phyloP scores from a whole-genome alignment of 2,888 invertebrate species.

The Nysson spinosus region DNA sequence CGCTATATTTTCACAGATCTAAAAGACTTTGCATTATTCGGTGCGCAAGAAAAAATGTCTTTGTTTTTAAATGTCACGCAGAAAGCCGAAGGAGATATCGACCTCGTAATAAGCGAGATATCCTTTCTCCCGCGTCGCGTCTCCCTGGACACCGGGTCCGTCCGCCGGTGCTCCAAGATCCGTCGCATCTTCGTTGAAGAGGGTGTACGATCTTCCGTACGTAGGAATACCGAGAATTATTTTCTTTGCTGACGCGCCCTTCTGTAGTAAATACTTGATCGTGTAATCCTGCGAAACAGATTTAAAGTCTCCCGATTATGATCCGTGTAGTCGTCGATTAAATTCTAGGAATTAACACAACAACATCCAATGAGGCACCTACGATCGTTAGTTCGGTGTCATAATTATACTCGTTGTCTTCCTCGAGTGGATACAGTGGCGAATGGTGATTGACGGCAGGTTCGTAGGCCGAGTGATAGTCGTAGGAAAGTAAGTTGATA shows the following conservation, averaged over 20 bases:
- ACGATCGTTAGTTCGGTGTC: conserved; percentile 93
- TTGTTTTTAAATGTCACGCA: too few relatives aligned
- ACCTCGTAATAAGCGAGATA: conserved; percentile 96
- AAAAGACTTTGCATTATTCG: too few relatives aligned
- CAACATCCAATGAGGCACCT: conserved; percentile 75
- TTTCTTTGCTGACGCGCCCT: conserved; percentile 89
- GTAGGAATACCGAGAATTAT: conserved; percentile 92
- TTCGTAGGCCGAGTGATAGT: conserved; percentile 95
- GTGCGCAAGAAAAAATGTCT: too few relatives aligned
- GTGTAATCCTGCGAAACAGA: conserved; percentile 85
- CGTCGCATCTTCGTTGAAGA: conserved; percentile 90
- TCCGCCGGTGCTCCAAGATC: conserved; percentile 93
- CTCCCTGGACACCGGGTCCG: conserved; percentile 94
- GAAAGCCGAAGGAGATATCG: conserved; percentile 15
- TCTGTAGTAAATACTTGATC: conserved; percentile 88
- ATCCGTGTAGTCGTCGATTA: neutral
- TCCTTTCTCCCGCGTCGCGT: conserved; percentile 94
- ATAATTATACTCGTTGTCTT: conserved; percentile 91
- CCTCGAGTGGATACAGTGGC: conserved; percentile 89
- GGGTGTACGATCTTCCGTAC: conserved; percentile 93
- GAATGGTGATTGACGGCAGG: conserved; percentile 95
- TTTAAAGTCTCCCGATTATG: neutral
- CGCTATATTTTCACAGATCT: conserved; percentile 90
- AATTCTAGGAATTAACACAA: neutral
- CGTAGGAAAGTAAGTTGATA: conserved; percentile 94